These are phyloP conservation scores for Sitta carolinensis DNA, from an alignment of 2,797 vertebrate genomes.

Conservation along the genomic window DNA sequence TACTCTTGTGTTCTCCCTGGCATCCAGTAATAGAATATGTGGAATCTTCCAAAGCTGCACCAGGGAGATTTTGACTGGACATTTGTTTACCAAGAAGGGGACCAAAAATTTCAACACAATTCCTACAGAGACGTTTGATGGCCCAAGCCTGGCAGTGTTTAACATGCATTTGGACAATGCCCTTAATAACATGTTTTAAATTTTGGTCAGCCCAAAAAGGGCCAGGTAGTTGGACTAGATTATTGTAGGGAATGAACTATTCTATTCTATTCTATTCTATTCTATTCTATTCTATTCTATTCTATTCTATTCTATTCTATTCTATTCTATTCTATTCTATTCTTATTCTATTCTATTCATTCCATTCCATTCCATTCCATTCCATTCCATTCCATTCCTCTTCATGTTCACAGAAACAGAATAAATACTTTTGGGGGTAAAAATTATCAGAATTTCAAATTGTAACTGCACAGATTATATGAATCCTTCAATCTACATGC, in stretches of 20 bases:
- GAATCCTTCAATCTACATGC: background rate
- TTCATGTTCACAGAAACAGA: background rate
- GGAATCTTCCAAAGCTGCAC: background rate
- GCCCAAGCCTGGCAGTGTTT: background rate
- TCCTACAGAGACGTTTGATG: background rate
- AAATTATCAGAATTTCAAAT: background rate
- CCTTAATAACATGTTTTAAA: background rate
- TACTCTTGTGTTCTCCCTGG: background rate
- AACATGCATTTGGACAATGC: background rate
- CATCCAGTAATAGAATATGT: too few relatives aligned
- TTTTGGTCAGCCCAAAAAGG: background rate
- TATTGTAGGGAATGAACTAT: background rate
- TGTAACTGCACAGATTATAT: background rate
- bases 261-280: rapidly evolving
- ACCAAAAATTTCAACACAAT: background rate
- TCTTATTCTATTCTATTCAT: background rate
- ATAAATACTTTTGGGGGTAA: background rate
- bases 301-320: background rate
- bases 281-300: background rate
- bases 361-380: background rate
- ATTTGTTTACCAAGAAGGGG: rapidly evolving
- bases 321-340: too few relatives aligned
- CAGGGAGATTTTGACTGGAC: background rate
- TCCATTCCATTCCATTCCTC: too few relatives aligned
- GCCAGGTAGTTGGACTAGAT: background rate